Percentiles rank a stretch among this genome's conserved stretches.
Conservation (phyloP, 2,113 vertebrate genomes). For the Ammodytes marinus region DNA sequence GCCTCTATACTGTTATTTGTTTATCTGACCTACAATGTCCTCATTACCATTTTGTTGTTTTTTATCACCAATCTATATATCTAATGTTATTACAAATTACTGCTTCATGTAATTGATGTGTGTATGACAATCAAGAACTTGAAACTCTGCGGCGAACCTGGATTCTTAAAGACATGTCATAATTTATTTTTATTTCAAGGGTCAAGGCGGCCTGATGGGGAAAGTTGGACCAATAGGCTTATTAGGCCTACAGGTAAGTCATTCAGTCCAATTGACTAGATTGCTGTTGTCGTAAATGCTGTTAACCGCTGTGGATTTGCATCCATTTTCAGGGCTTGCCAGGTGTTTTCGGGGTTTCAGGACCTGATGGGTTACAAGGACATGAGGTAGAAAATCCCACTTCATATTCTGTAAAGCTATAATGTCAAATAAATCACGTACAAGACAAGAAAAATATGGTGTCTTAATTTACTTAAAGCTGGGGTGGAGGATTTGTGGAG, state of each 20-base stretch:
- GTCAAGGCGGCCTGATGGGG: slow-evolving; percentile 82
- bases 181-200: slow-evolving; percentile 74
- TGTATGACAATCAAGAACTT: too few relatives aligned
- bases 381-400: slow-evolving; percentile 78
- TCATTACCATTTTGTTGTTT: not conserved
- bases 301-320: not conserved
- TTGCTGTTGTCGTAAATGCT: not conserved
- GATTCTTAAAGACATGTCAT: too few relatives aligned
- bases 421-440: not conserved
- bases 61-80: too few relatives aligned
- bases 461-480: not conserved
- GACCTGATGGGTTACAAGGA: slow-evolving; percentile 79
- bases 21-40: not conserved
- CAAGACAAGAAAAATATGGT: not conserved
- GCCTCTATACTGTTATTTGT: not conserved
- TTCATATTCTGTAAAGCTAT: not conserved
- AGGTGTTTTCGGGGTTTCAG: slow-evolving; percentile 80
- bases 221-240: slow-evolving; percentile 79
- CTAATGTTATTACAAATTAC: too few relatives aligned
- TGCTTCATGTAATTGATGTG: too few relatives aligned
- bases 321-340: slow-evolving; percentile 64
- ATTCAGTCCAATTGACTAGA: too few relatives aligned
- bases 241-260: slow-evolving; percentile 81
- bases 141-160: too few relatives aligned
- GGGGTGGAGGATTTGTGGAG: too few relatives aligned